Evolutionary conservation across 2,888 invertebrate genomes (phyloP), one percentile per base, ranked within the genome.

Genomic region (Caenorhabditis japonica): DNA sequence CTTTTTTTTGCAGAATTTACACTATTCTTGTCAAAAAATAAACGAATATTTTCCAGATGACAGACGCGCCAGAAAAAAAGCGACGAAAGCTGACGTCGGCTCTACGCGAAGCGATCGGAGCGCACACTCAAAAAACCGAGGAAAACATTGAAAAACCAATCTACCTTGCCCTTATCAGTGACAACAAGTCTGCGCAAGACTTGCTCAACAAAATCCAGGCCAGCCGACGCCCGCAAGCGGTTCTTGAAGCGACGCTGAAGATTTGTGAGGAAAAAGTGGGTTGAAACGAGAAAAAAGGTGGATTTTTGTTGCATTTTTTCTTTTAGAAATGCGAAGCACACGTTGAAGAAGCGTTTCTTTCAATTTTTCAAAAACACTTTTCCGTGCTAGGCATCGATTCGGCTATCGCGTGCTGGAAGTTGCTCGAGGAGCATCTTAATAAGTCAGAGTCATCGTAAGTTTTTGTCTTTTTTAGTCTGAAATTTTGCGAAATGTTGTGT

Each of bases 141-240:
- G 70, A 70, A 21, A 70, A 70, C 39, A 70, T 61, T 13, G 70
- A 70, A 17, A 70, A 70, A 39, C 70, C 70, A 38, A 61, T 70
- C 25, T 61, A 61, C 17, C 51, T 70, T 7, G 70, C 70, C 0
- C 25, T 70, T 2, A 70, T 62, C 33, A 70, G 70, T 46, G 70
- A 70, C 33, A 49, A 70, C 34, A 55, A 56, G 15, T 49, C 70
- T 3, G 70, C 70, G 25, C 30, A 55, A 38, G 51, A 49, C 25
- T 33, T 70, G n/a, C 61, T 70, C 7, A 46, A 56, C 51, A 70
- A 62, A 34, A 56, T 61, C 43, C 70, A 70, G 27, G 70, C 70
- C 0, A 47, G 51, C 4, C 49, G 61, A 4, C 55, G 70, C 0
- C 70, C 70, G 5, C 61, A 70, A 44, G 49, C 49, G 12, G 44